These are phyloP conservation scores for Hylomyscus alleni DNA, from an alignment of 2,797 vertebrate genomes.

Conservation along the genomic window DNA sequence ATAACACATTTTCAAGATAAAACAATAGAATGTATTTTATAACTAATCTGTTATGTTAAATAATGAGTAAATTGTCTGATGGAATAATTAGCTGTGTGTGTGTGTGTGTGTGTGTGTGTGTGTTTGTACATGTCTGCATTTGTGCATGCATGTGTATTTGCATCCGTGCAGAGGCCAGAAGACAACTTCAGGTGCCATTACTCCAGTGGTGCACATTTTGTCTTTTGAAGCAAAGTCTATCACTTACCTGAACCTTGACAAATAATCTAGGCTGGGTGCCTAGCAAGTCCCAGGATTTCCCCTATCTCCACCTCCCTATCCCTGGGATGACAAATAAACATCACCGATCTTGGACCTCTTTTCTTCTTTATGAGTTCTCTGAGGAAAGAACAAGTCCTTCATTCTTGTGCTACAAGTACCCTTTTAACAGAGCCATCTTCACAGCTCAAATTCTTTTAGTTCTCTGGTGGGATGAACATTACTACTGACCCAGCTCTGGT, in stretches of 20 bases:
- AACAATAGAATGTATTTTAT: not conserved
- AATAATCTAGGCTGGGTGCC: not conserved
- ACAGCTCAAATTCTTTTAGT: not conserved
- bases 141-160: too few relatives aligned
- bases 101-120: not conserved
- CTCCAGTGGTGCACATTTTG: not conserved
- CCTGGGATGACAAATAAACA: not conserved
- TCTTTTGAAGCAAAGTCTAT: not conserved
- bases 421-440: not conserved
- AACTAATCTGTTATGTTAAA: not conserved
- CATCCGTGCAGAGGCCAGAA: not conserved
- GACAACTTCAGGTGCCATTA: not conserved
- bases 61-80: slow-evolving; percentile 21
- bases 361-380: not conserved
- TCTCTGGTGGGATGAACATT: not conserved
- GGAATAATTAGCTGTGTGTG: not conserved
- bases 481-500: not conserved
- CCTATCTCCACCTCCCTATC: not conserved
- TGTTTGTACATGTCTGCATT: not conserved
- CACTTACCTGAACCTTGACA: not conserved
- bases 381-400: too few relatives aligned
- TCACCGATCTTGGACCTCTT: not conserved
- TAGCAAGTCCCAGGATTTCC: not conserved
- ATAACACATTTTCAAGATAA: not conserved
- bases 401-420: not conserved